Evolutionary conservation across 2,113 vertebrate species (phyloP).

Genomic region (Paramormyrops kingsleyae): DNA sequence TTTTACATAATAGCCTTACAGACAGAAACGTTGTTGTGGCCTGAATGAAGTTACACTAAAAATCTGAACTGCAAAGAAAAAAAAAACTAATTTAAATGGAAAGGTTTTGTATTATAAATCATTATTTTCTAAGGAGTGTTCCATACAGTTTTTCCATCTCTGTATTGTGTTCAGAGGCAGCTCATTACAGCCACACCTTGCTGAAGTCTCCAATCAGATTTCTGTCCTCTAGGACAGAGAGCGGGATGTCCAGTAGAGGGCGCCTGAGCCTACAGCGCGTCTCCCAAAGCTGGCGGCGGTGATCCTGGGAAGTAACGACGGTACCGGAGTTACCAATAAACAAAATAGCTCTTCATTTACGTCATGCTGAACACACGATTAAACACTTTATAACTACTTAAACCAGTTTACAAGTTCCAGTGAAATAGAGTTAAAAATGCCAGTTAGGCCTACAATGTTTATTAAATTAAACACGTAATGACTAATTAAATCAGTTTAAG

Average conservation of each 20-base stretch:
- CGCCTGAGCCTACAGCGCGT: slow-evolving; percentile 15
- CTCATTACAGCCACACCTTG: slow-evolving; percentile 25
- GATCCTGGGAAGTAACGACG: slow-evolving; percentile 7
- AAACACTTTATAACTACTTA: background rate
- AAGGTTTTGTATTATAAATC: background rate
- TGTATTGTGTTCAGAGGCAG: background rate
- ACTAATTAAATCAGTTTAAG: too few relatives aligned
- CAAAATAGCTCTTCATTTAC: background rate
- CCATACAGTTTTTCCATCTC: background rate
- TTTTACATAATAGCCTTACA: background rate
- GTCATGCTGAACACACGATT: background rate
- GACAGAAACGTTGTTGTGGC: background rate
- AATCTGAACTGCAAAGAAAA: background rate
- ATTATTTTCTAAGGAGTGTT: background rate
- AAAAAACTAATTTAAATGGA: background rate
- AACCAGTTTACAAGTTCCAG: background rate
- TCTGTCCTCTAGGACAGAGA: slow-evolving; percentile 14
- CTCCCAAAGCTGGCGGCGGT: slow-evolving; percentile 17
- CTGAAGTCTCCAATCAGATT: slow-evolving; percentile 44
- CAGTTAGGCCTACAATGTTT: background rate
- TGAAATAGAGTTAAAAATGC: background rate
- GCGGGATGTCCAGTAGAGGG: slow-evolving; percentile 15
- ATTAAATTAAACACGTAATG: too few relatives aligned
- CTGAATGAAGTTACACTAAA: background rate
- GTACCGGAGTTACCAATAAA: background rate